Conservation (phyloP, 1,140 invertebrate genomes). For the Saxidomus purpurata region DNA sequence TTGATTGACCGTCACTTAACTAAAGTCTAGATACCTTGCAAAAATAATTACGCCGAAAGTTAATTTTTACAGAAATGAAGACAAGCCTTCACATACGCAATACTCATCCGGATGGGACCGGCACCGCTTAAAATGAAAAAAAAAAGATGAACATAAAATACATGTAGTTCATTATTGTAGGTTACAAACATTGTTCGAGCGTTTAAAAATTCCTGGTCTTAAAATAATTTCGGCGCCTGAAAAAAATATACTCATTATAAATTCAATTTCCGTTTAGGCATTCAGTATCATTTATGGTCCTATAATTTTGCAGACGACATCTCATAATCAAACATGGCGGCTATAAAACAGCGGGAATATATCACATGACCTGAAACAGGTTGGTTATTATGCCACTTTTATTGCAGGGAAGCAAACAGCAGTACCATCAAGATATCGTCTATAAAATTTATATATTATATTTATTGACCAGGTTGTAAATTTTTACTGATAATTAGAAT, state of each 20-base stretch:
- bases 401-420: constrained; percentile 58
- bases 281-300: constrained; percentile 27
- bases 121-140: no score
- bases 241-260: constrained; percentile 13
- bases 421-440: constrained; percentile 56
- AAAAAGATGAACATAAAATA: no score
- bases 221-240: not conserved
- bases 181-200: no score
- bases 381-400: constrained; percentile 59
- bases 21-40: not conserved
- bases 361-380: constrained; percentile 37
- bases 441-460: constrained; percentile 64
- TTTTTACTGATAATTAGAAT: constrained; percentile 44
- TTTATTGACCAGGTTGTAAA: constrained; percentile 59
- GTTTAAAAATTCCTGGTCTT: no score
- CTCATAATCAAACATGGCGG: constrained; percentile 44
- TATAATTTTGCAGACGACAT: constrained; percentile 45
- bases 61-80: no score
- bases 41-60: no score
- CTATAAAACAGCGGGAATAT: constrained; percentile 59
- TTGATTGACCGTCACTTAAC: not conserved
- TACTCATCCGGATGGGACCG: no score
- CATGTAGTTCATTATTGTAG: no score
- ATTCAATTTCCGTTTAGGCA: not conserved
- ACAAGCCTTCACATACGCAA: no score